Conservation (phyloP, 1,140 invertebrate species). For the Melipona quadrifasciata region DNA sequence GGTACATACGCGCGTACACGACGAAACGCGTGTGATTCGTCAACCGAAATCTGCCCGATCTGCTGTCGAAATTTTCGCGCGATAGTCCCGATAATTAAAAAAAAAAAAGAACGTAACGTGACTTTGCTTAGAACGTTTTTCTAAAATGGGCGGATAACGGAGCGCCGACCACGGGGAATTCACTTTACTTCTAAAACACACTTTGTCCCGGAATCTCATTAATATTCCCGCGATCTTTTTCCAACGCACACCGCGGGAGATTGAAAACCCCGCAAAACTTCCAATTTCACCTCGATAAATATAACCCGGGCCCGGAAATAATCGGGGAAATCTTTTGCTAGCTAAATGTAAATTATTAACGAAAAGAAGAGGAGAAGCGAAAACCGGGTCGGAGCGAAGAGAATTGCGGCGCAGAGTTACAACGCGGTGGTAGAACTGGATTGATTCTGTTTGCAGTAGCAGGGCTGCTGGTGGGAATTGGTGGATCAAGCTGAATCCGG, state of each 20-base stretch:
- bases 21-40: not conserved
- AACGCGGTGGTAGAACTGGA: not conserved
- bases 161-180: not conserved
- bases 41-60: too few relatives aligned
- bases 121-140: not conserved
- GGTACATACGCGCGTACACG: not conserved
- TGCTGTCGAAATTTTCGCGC: too few relatives aligned
- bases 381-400: constrained; percentile 11
- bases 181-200: not conserved
- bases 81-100: too few relatives aligned
- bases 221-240: not conserved
- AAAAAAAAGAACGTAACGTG: too few relatives aligned
- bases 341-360: not conserved
- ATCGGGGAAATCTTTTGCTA: not conserved
- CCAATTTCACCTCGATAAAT: not conserved
- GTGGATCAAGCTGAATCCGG: constrained; percentile 41
- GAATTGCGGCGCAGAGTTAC: not conserved
- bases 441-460: constrained; percentile 41
- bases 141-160: not conserved
- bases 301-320: not conserved
- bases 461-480: constrained; percentile 27
- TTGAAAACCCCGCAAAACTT: not conserved
- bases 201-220: not conserved
- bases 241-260: not conserved
- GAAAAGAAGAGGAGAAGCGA: too few relatives aligned